These are phyloP conservation scores for Adoxophyes honmai DNA, from an alignment of 1,140 invertebrate genomes.

Conservation along the genomic window DNA sequence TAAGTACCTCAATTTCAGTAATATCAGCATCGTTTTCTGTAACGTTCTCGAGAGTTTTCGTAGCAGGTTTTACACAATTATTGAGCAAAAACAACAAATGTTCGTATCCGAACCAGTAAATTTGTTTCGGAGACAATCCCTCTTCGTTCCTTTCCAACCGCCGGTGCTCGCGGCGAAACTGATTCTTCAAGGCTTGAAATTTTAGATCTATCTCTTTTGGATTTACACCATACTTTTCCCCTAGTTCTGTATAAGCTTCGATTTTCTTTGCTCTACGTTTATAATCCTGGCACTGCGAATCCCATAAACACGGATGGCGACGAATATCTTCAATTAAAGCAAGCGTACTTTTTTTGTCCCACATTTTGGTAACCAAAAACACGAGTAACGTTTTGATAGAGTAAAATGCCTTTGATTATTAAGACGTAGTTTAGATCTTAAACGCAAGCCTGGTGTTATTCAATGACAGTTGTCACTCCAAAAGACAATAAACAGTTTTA, in stretches of 20 bases:
- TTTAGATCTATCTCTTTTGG: slow-evolving; percentile 1
- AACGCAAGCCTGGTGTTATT: no score
- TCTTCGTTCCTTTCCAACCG: neutral
- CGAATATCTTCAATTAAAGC: slow-evolving; percentile 6
- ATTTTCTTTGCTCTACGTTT: neutral
- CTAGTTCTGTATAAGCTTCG: neutral
- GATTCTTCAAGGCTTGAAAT: slow-evolving; percentile 11
- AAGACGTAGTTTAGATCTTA: no score
- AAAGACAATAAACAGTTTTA: no score
- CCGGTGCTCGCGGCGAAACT: neutral
- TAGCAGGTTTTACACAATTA: neutral
- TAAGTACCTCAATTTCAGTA: no score
- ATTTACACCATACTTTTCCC: neutral
- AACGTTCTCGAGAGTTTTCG: no score
- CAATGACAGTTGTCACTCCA: no score
- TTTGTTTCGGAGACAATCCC: slow-evolving; percentile 11
- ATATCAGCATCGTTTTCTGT: no score
- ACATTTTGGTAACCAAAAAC: neutral
- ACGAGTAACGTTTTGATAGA: neutral
- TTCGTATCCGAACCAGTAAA: slow-evolving; percentile 10
- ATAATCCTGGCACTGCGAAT: neutral
- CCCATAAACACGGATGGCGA: slow-evolving; percentile 2
- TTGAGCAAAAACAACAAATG: neutral
- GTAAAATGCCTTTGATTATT: neutral
- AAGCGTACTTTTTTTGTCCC: slow-evolving; percentile 7